Evolutionary conservation across 2,888 invertebrate species (phyloP).

Genomic region (Caenorhabditis drosophilae): DNA sequence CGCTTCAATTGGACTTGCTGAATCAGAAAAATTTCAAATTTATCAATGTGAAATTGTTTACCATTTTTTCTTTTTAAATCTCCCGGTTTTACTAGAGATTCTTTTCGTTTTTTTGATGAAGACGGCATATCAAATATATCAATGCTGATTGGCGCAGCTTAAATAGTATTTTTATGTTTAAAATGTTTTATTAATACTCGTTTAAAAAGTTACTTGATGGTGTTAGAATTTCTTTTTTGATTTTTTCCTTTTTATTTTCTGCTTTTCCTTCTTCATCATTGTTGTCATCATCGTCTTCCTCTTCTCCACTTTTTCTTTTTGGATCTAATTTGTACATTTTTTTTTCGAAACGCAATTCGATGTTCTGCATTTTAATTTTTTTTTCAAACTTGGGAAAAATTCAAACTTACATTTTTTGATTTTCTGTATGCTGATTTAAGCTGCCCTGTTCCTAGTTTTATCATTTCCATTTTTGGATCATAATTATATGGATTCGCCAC

Average conservation of each 20-base stretch:
- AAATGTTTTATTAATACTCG: no score
- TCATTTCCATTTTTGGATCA: conserved; percentile 51
- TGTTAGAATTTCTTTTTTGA: no score
- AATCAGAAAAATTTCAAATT: no score
- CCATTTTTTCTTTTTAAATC: conserved; percentile 3
- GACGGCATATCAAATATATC: conserved; percentile 18
- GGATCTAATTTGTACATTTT: conserved; percentile 46
- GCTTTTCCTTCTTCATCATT: conserved; percentile 6
- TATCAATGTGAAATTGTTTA: neutral
- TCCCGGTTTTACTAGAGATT: neutral
- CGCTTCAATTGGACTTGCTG: no score
- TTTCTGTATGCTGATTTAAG: conserved; percentile 52
- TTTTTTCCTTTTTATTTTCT: conserved; percentile 7
- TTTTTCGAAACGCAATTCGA: conserved; percentile 36
- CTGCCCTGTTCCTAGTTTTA: conserved; percentile 49
- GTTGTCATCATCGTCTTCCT: conserved; percentile 9
- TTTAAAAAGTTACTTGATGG: no score
- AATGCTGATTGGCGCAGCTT: conserved; percentile 13
- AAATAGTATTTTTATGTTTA: neutral
- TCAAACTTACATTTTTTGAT: conserved; percentile 29
- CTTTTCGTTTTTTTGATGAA: conserved; percentile 2
- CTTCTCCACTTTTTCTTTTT: conserved; percentile 18
- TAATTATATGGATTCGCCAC: conserved; percentile 52
- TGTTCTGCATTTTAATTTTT: conserved; percentile 26
- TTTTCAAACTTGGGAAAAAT: neutral